Evolutionary conservation across 2,797 vertebrate genomes (phyloP), one percentile per base, ranked within the genome.

Genomic region (Picus viridis): DNA sequence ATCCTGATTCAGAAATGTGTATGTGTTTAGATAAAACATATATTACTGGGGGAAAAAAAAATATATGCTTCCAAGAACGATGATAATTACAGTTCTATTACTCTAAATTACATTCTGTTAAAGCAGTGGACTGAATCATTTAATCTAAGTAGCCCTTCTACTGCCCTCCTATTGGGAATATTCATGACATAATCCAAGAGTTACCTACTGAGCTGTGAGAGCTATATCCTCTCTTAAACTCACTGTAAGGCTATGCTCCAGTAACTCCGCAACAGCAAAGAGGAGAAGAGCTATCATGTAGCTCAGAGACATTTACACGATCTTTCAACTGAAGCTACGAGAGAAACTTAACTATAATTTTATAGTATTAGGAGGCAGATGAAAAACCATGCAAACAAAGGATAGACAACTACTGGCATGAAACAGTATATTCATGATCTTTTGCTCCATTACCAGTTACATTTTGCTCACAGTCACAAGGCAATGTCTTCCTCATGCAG

Each of bases 101-200:
- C 58, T 90, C 67, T 84, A 94, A 92, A 94, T 79, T 65, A 88
- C 51, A 82, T 87, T 88, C 69, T 78, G 34, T 84, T 94, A 90
- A 89, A 94, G 77, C 27, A 3, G 45, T 68, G 67, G 70, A 94
- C 76, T 94, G 79, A 84, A 95, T 88, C 9, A 89, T 82, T 89
- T 94, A 88, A 89, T 95, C 68, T 88, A 89, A 84, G 68, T 53
- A 94, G 77, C 64, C 67, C n/a, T 86, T 95, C 83, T 86, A 65
- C 73, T 86, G 78, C 82, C 58, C 70, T 94, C 81, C 82, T 88
- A 92, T 43, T 83, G 83, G 74, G 78, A 89, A 79, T 92, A 93
- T 84, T 82, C 69, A 83, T 51, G 61, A 89, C 74, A 89, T 88
- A 96, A 96, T 95, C 94, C 92, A 88, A 91, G 77, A 94, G 88